Evolutionary conservation across 2,888 invertebrate species (phyloP).

Genomic region (Koerneria pararmatus): DNA sequence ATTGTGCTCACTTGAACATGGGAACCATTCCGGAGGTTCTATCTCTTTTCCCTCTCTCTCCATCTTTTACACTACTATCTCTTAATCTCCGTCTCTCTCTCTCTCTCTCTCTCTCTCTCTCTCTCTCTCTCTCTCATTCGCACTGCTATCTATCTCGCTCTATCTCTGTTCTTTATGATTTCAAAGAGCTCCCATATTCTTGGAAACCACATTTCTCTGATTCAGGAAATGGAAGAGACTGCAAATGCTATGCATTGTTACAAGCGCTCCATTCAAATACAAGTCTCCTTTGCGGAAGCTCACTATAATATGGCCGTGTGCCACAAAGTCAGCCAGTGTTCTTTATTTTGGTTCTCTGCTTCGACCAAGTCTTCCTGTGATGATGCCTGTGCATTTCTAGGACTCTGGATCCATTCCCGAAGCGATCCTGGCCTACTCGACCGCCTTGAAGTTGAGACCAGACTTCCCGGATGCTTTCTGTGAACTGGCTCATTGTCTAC

Average conservation of each 20-base stretch:
- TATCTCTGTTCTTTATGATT: background rate
- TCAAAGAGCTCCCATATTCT: no score
- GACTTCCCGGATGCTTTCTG: conserved; percentile 99
- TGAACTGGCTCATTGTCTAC: conserved; percentile 93
- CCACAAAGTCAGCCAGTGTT: conserved; percentile 73
- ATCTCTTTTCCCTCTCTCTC: background rate
- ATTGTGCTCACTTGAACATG: conserved; percentile 99
- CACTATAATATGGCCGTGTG: conserved; percentile 97
- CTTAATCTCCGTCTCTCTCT: background rate
- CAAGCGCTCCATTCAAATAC: conserved; percentile 69
- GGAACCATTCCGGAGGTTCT: conserved; percentile 83
- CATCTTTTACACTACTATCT: background rate
- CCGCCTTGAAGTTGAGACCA: conserved; percentile 86
- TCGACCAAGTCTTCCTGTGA: no score
- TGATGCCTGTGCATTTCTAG: no score
- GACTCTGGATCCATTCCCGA: conserved; percentile 94
- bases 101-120: background rate
- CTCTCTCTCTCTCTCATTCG: background rate
- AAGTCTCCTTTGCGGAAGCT: conserved; percentile 97
- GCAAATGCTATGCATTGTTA: conserved; percentile 92
- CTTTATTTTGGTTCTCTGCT: background rate
- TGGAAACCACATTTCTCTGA: no score
- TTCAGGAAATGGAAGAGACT: conserved; percentile 94
- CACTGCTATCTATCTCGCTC: background rate
- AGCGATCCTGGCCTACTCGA: conserved; percentile 90